Evolutionary conservation across 1,140 invertebrate species (phyloP), one percentile per base, ranked within the genome.

Genomic region (Camponotus vicinus): DNA sequence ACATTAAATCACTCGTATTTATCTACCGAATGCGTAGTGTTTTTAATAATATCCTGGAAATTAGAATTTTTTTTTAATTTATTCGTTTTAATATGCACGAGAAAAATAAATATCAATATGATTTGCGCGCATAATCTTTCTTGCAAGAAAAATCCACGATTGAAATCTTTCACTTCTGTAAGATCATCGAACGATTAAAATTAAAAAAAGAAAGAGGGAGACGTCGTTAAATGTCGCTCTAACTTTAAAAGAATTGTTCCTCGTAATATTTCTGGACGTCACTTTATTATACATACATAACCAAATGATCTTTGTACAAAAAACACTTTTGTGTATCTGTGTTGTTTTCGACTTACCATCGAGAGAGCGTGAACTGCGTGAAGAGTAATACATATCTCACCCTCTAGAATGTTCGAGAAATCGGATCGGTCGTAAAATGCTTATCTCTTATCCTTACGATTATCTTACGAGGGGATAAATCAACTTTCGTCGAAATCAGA

Each of bases 1-100:
- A 93, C 89, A 52, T 52, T 92, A 90, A 21, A 61, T 49, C 42
- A 64, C n/a, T 61, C 37, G 70, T 66, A 82, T 73, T 76, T 70
- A 42, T 45, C 13, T 69, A 40, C 0, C 1, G 34, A 34, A 37
- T 13, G 15, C 45, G 21, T 32, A 32, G 3, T 34, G 5, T 34
- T 32, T 64, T 4, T 64, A 64, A 64, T 63, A 32, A 64, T 63
- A 32, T 64, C 61, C 1, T 64, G 32, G 27, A 64, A 64, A 37
- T 18, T 6, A 34, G 37, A 5, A 5, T 18, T 18, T 8, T 32
- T 32, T 11, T 34, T 34, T 3, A 63, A 32, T 15, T 27, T 63
- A 27, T 8, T 15, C 27, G 11, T 34, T 32, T 63, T 40, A 27
- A 27, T 27, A 27, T 27, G 27, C 27, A 27, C 27, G 27, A 27